Conservation (phyloP, 2,113 vertebrate genomes). For the Psammodynastes pulverulentus region DNA sequence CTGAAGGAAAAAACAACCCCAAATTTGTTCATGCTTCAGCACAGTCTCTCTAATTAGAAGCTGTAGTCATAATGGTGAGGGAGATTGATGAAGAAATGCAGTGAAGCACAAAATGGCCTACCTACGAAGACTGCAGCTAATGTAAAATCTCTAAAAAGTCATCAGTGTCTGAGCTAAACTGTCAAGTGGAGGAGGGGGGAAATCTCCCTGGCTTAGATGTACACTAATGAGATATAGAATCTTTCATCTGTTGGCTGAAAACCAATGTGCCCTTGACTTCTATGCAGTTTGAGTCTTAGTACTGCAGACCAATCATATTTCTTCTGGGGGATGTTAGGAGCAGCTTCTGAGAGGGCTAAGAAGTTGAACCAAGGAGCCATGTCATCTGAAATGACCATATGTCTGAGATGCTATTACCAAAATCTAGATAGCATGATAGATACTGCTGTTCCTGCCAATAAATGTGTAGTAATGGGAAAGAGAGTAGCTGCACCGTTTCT, state of each 20-base stretch:
- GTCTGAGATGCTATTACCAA: background rate
- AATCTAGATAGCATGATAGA: background rate
- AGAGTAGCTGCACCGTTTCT: background rate
- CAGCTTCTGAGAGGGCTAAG: background rate
- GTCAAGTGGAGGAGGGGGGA: background rate
- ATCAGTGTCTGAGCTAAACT: background rate
- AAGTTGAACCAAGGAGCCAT: accelerated
- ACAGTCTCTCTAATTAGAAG: background rate
- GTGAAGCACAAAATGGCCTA: slow-evolving; percentile 47
- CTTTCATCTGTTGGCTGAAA: slow-evolving; percentile 27
- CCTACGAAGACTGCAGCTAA: slow-evolving; percentile 33
- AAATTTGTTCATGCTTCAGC: slow-evolving; percentile 23
- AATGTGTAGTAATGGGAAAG: background rate
- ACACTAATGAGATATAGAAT: slow-evolving; percentile 29
- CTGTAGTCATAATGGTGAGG: slow-evolving; percentile 34
- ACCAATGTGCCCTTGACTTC: slow-evolving; percentile 27
- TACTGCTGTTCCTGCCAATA: background rate
- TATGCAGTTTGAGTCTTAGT: background rate
- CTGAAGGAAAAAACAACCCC: slow-evolving; percentile 10
- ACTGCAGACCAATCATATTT: slow-evolving; percentile 1
- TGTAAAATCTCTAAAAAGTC: slow-evolving; percentile 49
- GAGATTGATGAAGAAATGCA: slow-evolving; percentile 50
- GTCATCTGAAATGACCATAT: background rate
- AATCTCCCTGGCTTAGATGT: slow-evolving; percentile 27
- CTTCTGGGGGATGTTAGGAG: background rate